Percentiles rank a stretch among this genome's conserved stretches.
These are phyloP conservation scores for Epinephelus cyanopodus DNA, from an alignment of 2,113 vertebrate species.

Conservation along the genomic window DNA sequence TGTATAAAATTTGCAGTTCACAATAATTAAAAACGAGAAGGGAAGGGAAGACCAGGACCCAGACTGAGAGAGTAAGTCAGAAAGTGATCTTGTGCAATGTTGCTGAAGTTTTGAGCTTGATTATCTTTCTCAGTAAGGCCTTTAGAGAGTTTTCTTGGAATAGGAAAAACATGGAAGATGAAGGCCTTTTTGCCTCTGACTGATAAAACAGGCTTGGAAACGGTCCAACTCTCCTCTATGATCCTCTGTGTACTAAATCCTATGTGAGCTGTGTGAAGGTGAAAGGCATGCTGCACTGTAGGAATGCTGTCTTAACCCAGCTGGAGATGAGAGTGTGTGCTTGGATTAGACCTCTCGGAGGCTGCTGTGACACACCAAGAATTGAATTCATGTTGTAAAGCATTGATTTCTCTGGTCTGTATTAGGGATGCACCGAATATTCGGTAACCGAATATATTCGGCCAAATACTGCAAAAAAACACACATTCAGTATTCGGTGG, in stretches of 20 bases:
- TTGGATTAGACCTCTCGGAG: slow-evolving; percentile 7
- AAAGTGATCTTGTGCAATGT: not conserved
- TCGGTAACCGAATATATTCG: too few species aligned
- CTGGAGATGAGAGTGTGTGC: slow-evolving; percentile 19
- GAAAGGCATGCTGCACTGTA: not conserved
- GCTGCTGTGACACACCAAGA: not conserved
- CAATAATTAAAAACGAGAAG: not conserved
- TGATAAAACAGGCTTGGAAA: not conserved
- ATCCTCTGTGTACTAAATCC: not conserved
- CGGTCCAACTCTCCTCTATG: not conserved
- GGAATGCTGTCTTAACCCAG: slow-evolving; percentile 15
- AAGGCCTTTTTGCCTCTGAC: slow-evolving; percentile 1
- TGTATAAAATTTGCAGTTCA: not conserved
- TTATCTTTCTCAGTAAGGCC: not conserved
- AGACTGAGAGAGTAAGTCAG: not conserved
- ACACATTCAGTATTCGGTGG: too few species aligned
- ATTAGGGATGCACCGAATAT: too few species aligned
- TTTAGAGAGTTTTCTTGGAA: not conserved
- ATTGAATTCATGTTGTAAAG: not conserved
- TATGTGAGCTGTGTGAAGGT: not conserved
- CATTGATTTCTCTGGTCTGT: slow-evolving; percentile 7
- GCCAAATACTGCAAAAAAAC: too few species aligned
- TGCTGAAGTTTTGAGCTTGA: not conserved
- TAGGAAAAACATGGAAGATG: not conserved
- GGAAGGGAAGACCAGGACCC: not conserved